Conservation (phyloP, 1,140 invertebrate species). For the Bilobella aurantiaca region DNA sequence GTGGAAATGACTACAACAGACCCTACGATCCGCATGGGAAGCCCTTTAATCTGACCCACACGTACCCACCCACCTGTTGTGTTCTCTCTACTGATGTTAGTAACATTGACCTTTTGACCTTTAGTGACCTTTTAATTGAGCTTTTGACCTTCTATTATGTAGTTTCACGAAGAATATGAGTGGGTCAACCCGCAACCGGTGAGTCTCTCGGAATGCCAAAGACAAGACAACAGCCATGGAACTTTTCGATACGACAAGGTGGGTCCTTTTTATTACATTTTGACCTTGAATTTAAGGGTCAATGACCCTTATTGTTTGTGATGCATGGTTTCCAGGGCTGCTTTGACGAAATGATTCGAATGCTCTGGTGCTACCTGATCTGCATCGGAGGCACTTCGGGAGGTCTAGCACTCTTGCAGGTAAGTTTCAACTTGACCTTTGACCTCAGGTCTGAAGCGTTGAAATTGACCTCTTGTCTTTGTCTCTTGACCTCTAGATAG, state of each 20-base stretch:
- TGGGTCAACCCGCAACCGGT: too few relatives aligned
- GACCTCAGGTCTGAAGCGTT: background rate
- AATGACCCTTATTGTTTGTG: background rate
- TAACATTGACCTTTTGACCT: background rate
- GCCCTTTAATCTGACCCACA: conserved; percentile 22
- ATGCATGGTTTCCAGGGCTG: conserved; percentile 34
- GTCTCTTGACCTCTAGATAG: conserved; percentile 33
- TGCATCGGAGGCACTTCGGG: conserved; percentile 36
- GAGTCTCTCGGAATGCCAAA: too few relatives aligned
- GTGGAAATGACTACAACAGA: conserved; percentile 36
- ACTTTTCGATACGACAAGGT: background rate
- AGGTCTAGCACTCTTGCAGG: conserved; percentile 36
- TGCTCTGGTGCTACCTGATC: conserved; percentile 35
- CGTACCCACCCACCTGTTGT: conserved; percentile 37
- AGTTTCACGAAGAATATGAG: background rate
- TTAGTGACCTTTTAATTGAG: background rate
- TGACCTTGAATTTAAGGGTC: background rate
- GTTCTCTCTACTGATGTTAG: conserved; percentile 38
- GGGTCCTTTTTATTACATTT: background rate
- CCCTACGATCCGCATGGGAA: conserved; percentile 44
- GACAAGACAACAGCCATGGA: too few relatives aligned
- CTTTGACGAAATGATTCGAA: conserved; percentile 33
- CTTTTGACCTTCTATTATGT: background rate
- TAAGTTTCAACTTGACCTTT: conserved; percentile 16
- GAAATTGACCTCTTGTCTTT: conserved; percentile 11